Base-by-base conservation (phyloP, 2,888 invertebrate species). In the Sabatieria punctata region DNA sequence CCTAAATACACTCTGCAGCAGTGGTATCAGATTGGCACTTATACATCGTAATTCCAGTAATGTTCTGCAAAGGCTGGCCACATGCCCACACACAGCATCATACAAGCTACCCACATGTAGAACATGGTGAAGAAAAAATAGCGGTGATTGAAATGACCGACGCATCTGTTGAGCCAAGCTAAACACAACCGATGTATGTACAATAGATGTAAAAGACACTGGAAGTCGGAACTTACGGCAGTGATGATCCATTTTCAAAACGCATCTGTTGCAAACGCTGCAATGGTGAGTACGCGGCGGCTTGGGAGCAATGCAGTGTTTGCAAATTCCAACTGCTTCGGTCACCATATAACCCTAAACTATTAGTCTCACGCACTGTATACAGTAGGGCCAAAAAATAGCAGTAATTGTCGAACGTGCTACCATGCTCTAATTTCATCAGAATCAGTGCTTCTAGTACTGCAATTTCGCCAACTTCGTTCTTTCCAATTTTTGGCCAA, bases 91-190 rank as follows among this genome's bases (percentile, higher is more conserved):
- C 58, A 57, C 22, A 67, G 63, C 53, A 67, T 68, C n/a, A 79
- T 58, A 47, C 81, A 78, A 27, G 89, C 91, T 11, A 79, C 60
- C 6, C 83, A 79, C 72, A 85, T 86, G 64, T 83, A 93, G 1
- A 77, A 76, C 82, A 89, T 88, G 65, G 85, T 91, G 46, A 86
- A 74, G 65, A 81, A 88, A 67, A 91, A 91, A 66, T 88, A 81
- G 47, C 91, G 76, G 60, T 89, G 88, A 68, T 93, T 95, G 60
- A 74, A 78, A 67, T 82, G 83, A 0, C 93, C 93, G 19, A 95
- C 84, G 65, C 95, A 95, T 67, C 91, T 91, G 67, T 93, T 91
- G 25, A 95, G 73, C 93, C 93, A 93, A 4, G 91, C 83, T 83
- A 60, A 25, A 23, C 13, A 30, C 30, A 11, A 11, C 30, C 8